These are phyloP conservation scores for Tetragonula clypearis DNA, from an alignment of 1,140 invertebrate genomes.

Conservation along the genomic window DNA sequence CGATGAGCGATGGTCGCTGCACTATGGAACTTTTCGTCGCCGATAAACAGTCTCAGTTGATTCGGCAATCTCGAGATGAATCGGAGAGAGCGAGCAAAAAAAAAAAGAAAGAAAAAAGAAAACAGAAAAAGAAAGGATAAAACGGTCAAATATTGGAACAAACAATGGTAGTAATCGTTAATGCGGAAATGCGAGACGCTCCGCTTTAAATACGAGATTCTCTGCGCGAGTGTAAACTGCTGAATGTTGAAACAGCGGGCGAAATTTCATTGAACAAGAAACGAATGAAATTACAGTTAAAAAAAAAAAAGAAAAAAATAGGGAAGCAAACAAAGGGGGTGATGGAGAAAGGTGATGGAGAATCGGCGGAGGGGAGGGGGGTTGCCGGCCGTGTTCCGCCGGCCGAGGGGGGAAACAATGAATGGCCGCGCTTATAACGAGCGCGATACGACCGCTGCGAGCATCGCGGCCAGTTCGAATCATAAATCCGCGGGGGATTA, in stretches of 20 bases:
- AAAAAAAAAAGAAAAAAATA: background rate
- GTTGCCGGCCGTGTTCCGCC: background rate
- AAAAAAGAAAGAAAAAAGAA: too few species aligned
- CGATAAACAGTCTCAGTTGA: too few species aligned
- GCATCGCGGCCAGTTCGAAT: slow-evolving; percentile 28
- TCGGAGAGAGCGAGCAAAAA: too few species aligned
- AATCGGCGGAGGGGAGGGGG: background rate
- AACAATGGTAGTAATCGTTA: too few species aligned
- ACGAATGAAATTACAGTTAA: background rate
- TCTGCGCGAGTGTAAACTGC: background rate
- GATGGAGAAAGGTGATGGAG: background rate
- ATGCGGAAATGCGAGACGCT: background rate
- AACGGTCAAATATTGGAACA: too few species aligned
- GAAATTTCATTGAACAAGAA: background rate
- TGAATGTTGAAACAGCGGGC: background rate
- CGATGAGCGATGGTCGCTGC: too few species aligned
- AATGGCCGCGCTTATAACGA: slow-evolving; percentile 40
- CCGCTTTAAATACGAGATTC: background rate
- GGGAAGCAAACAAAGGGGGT: background rate
- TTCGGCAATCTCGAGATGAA: too few species aligned
- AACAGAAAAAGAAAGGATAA: too few species aligned
- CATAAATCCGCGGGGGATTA: slow-evolving; percentile 45
- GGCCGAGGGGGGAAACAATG: slow-evolving; percentile 19
- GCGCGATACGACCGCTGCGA: slow-evolving; percentile 27
- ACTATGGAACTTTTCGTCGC: too few species aligned